Evolutionary conservation across 2,888 invertebrate genomes (phyloP), one percentile per base, ranked within the genome.

Genomic region (Hemaris fuciformis): DNA sequence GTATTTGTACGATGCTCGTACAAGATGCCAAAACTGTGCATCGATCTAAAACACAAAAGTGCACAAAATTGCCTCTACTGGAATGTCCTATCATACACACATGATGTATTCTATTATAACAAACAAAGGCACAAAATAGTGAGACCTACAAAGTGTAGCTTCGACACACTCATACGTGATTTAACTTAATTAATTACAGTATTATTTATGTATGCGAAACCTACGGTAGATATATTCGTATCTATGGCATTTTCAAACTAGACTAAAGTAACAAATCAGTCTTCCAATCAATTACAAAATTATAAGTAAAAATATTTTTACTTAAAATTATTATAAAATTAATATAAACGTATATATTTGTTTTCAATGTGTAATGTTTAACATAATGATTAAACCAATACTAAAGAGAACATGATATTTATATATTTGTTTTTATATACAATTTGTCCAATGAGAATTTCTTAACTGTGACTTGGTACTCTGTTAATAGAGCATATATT

Each of bases 201-300:
- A 75, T 83, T 79, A 27, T 38, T 38, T n/a, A 79, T 79, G 74
- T 80, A 80, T 79, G 83, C 79, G 77, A 85, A 85, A 80, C 80
- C 77, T 83, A 85, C 76, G 75, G 80, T 84, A 79, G 76, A 79
- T 78, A 83, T 76, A 77, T 73, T 80, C 75, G 84, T 87, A 89
- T 91, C 91, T 91, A 92, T 92, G 92, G 92, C 92, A 91, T 91
- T 90, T 85, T 88, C 88, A 87, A 91, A 92, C 91, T 92, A 92
- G 91, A 92, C 91, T 91, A 91, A 82, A 90, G 84, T 91, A 92
- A 91, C 89, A 88, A 91, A 92, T 93, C 93, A 93, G 93, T 93
- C 93, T 93, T 93, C 84, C 81, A 88, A 85, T 84, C 69, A 85
- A 89, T 85, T 89, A 90, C 77, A 79, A 87, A 89, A 87, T 84